Evolutionary conservation across 2,888 invertebrate species (phyloP).

Genomic region (Drosophila lutescens): DNA sequence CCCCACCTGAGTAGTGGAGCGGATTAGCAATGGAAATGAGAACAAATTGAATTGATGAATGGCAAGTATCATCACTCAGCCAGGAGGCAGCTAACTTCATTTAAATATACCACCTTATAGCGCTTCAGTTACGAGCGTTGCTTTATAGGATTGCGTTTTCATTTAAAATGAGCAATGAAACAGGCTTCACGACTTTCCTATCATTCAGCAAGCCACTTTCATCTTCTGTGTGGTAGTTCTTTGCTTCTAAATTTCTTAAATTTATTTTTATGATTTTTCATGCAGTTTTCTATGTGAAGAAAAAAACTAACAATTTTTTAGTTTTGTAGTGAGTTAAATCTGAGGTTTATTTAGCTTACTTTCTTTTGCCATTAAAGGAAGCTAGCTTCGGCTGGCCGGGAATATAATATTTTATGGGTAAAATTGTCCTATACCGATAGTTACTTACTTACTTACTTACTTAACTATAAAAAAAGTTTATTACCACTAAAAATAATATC

Average conservation of each 20-base stretch:
- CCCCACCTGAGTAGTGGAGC: too few relatives aligned
- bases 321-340: not conserved
- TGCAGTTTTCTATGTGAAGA: not conserved
- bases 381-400: too few relatives aligned
- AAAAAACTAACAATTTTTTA: not conserved
- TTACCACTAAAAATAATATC: too few relatives aligned
- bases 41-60: slow-evolving; percentile 42
- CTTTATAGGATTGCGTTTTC: slow-evolving; percentile 11
- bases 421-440: too few relatives aligned
- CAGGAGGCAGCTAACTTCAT: slow-evolving; percentile 8
- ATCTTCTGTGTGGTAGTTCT: slow-evolving; percentile 1
- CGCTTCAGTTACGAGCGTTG: not conserved
- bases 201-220: slow-evolving; percentile 6
- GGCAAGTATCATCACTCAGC: slow-evolving; percentile 24
- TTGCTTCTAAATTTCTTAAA: not conserved
- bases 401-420: too few relatives aligned
- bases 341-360: too few relatives aligned
- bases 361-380: too few relatives aligned
- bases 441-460: too few relatives aligned
- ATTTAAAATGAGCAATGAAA: slow-evolving; percentile 6
- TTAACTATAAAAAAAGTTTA: too few relatives aligned
- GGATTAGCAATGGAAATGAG: slow-evolving; percentile 42
- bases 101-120: slow-evolving; percentile 15
- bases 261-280: not conserved
- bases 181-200: not conserved